phyloP scores from a whole-genome alignment of 2,888 invertebrate species.

The Leucoma salicis region DNA sequence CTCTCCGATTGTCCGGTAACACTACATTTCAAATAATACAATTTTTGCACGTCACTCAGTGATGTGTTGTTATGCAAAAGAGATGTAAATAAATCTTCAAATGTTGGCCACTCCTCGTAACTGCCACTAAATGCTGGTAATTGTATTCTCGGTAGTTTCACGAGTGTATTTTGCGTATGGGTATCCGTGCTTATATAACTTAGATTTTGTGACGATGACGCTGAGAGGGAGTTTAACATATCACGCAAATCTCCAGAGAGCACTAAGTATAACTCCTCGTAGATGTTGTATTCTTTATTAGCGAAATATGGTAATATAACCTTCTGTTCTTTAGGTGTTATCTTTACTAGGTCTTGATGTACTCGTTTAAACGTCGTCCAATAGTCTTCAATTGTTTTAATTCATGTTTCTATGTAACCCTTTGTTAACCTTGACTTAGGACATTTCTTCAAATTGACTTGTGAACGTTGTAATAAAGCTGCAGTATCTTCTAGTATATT shows the following conservation, averaged over 20 bases:
- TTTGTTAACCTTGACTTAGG: background rate
- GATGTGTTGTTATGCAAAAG: background rate
- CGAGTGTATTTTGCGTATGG: background rate
- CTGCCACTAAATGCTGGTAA: background rate
- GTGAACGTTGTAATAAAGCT: no score
- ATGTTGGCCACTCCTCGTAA: background rate
- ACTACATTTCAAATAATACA: background rate
- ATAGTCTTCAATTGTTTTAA: background rate
- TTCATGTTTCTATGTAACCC: background rate
- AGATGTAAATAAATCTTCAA: background rate
- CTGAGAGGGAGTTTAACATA: no score
- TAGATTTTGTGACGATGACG: background rate
- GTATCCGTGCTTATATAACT: background rate
- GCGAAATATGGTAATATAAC: background rate
- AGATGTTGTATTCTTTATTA: background rate
- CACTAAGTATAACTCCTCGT: background rate
- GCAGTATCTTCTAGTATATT: no score
- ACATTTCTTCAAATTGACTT: no score
- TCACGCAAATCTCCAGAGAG: no score
- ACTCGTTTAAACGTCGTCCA: background rate
- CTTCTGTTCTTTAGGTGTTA: background rate
- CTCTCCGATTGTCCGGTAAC: background rate
- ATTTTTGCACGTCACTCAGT: conserved; percentile 1
- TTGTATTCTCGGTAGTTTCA: background rate
- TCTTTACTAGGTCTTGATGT: background rate